Evolutionary conservation across 2,797 vertebrate species (phyloP).

Genomic region (Oreochromis mossambicus): DNA sequence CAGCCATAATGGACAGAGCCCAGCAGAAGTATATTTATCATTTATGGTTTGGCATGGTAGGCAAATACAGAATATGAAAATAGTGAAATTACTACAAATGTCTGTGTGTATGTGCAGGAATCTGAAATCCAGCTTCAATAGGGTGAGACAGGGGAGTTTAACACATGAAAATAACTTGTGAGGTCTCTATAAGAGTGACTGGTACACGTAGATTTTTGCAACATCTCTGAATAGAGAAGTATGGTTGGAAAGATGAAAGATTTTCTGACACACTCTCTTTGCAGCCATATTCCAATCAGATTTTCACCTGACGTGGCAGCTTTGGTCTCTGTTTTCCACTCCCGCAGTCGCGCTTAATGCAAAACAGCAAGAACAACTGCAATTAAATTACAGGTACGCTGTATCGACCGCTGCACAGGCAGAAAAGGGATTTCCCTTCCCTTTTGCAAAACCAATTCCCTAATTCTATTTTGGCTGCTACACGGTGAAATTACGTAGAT

Average conservation of each 20-base stretch:
- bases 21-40: background rate
- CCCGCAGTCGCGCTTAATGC: conserved; percentile 27
- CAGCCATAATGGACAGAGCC: background rate
- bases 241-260: background rate
- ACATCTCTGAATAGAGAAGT: background rate
- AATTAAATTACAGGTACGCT: conserved; percentile 48
- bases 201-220: background rate
- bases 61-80: background rate
- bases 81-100: background rate
- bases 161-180: conserved; percentile 34
- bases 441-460: conserved; percentile 22
- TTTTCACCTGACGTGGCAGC: conserved; percentile 31
- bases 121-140: conserved; percentile 13
- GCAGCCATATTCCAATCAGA: conserved; percentile 12
- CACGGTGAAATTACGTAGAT: conserved; percentile 5
- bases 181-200: background rate
- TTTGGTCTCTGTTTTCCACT: conserved; percentile 7
- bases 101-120: background rate
- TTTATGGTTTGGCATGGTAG: background rate
- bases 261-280: background rate
- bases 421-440: conserved; percentile 9
- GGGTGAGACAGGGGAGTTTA: conserved; percentile 19
- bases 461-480: conserved; percentile 31
- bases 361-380: conserved; percentile 34
- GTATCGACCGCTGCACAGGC: conserved; percentile 17